Evolutionary conservation across 1,140 invertebrate species (phyloP).

Genomic region (Tetragnatha versicolor): DNA sequence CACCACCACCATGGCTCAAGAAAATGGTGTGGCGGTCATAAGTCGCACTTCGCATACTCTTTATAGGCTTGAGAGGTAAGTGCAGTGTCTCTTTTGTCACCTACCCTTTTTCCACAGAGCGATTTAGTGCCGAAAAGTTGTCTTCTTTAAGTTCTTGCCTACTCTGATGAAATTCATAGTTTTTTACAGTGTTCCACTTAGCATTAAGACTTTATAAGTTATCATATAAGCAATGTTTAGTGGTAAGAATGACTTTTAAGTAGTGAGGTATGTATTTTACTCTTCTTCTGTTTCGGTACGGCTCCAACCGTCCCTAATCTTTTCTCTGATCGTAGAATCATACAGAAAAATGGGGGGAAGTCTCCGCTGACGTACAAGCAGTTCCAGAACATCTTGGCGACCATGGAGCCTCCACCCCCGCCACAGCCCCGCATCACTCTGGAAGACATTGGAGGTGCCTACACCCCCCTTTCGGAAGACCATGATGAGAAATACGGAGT

Average conservation of each 20-base stretch:
- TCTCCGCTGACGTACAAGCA: conserved; percentile 86
- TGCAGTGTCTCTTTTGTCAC: too few species aligned
- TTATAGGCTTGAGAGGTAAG: conserved; percentile 82
- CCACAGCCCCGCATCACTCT: conserved; percentile 84
- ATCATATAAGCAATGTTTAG: too few species aligned
- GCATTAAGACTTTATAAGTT: too few species aligned
- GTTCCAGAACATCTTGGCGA: conserved; percentile 81
- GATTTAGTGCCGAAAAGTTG: too few species aligned
- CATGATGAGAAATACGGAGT: conserved; percentile 86
- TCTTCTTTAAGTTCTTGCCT: too few species aligned
- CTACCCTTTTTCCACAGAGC: too few species aligned
- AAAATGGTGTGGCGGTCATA: conserved; percentile 79
- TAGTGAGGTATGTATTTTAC: too few species aligned
- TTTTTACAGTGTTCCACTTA: too few species aligned
- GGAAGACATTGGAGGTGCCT: conserved; percentile 76
- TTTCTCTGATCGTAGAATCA: conserved; percentile 70
- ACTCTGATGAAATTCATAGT: too few species aligned
- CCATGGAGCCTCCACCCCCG: conserved; percentile 75
- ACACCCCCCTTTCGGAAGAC: conserved; percentile 73
- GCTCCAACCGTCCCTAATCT: too few species aligned
- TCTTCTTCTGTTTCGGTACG: too few species aligned
- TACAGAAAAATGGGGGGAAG: conserved; percentile 80
- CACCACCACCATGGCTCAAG: conserved; percentile 80
- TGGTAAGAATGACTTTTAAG: too few species aligned
- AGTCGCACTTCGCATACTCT: conserved; percentile 82